Conservation (phyloP, 2,888 invertebrate species). For the Nemoura dubitans region DNA sequence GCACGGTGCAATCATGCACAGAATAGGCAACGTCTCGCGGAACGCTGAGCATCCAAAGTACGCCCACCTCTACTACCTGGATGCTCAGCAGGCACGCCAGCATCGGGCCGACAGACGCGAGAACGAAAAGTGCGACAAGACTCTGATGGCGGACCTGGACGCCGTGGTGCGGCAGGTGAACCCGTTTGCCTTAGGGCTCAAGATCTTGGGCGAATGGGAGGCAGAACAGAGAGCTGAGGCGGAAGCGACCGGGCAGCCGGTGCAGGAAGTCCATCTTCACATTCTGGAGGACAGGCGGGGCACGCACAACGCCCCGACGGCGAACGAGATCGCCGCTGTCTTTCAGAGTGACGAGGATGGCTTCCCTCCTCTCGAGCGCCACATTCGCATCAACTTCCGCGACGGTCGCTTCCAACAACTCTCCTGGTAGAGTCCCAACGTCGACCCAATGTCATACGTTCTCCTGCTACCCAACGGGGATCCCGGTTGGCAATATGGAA, state of each 20-base stretch:
- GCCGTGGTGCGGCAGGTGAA: not conserved
- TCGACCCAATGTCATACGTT: constrained; percentile 35
- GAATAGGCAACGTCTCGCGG: not conserved
- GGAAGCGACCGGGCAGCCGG: not conserved
- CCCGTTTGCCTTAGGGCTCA: not conserved
- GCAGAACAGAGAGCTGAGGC: not conserved
- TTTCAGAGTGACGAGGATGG: constrained; percentile 28
- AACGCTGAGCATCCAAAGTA: not conserved
- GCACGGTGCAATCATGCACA: not conserved
- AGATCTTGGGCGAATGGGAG: not conserved
- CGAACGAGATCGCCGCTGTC: not conserved
- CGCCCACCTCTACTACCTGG: constrained; percentile 5
- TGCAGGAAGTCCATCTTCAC: not conserved
- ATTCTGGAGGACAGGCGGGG: constrained; percentile 50
- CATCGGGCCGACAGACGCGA: not conserved
- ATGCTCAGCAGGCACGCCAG: not conserved
- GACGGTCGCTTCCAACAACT: not conserved
- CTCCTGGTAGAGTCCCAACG: not conserved
- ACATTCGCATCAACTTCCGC: constrained; percentile 20
- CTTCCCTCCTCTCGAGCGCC: not conserved
- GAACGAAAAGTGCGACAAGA: not conserved
- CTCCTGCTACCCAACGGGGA: constrained; percentile 36
- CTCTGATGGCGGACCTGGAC: not conserved
- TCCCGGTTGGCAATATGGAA: constrained; percentile 24
- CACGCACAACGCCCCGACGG: not conserved